Evolutionary conservation across 2,888 invertebrate genomes (phyloP).

Genomic region (Coleophora flavipennella): DNA sequence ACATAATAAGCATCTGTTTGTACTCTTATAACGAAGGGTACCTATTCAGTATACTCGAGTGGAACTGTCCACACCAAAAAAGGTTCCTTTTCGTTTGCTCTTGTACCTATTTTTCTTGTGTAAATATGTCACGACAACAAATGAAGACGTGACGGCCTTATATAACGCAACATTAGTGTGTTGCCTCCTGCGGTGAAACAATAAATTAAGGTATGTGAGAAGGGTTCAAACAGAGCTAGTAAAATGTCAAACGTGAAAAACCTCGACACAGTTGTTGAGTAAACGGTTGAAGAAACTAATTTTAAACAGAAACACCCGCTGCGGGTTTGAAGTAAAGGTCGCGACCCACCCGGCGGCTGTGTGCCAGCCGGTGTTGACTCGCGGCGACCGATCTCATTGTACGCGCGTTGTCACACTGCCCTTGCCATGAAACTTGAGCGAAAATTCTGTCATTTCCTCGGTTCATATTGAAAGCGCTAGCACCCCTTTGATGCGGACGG

Average conservation of each 20-base stretch:
- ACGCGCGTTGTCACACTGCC: constrained; percentile 49
- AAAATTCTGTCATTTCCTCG: constrained; percentile 43
- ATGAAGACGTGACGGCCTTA: background rate
- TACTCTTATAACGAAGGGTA: constrained; percentile 26
- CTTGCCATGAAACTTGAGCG: constrained; percentile 40
- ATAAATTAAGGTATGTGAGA: background rate
- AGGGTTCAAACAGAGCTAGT: too few relatives aligned
- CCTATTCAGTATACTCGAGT: constrained; percentile 25
- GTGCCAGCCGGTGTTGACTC: constrained; percentile 53
- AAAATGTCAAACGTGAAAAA: too few relatives aligned
- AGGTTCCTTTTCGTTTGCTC: constrained; percentile 17
- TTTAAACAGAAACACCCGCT: constrained; percentile 26
- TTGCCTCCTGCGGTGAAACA: too few relatives aligned
- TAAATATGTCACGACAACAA: background rate
- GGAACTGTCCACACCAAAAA: constrained; percentile 12
- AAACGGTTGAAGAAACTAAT: constrained; percentile 8
- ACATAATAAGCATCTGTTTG: constrained; percentile 36
- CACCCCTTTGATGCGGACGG: constrained; percentile 22
- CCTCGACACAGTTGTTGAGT: background rate
- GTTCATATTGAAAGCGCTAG: constrained; percentile 39
- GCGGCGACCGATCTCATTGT: constrained; percentile 59
- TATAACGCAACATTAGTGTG: too few relatives aligned
- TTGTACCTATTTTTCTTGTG: constrained; percentile 12
- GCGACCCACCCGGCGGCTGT: constrained; percentile 59
- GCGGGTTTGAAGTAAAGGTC: constrained; percentile 49